Base-by-base conservation (phyloP, 2,113 vertebrate species). In the Damaliscus lunatus region DNA sequence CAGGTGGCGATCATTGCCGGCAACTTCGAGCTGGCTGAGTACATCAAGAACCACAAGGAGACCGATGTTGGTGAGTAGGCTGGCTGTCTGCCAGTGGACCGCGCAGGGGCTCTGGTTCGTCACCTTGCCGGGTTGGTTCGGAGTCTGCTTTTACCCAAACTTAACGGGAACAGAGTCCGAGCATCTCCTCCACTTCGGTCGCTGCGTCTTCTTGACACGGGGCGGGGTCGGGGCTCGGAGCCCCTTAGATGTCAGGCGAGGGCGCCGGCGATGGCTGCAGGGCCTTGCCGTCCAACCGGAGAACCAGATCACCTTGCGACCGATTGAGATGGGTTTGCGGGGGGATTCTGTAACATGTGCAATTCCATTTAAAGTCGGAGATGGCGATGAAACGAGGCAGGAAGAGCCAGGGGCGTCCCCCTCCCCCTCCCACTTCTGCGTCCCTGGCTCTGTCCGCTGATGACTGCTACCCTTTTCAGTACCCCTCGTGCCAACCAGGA, bases 1-100 rank as follows among this genome's bases (percentile, higher is more conserved):
- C 98, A 99, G 99, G 99, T 99, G 87, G 99, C 99, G n/a, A 99
- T 99, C 92, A 99, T 99, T 50, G 99, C 99, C 0, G 99, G 99
- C 48, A 99, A 99, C 98, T 99, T 99, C 98, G 99, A 99, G 97
- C 99, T 99, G 33, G 99, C 99, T 0, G 99, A 99, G 96, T 99
- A 99, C 96, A 99, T 99, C 98, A 99, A 99, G 99, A 99, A 99
- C 98, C 99, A 99, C 98, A 99, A 99, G 98, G 99, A 99, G 94
- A 99, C 99, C 2, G 99, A 99, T 97, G 98, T 99, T 25, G 99
- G 99, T 99, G 98, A 99, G 99, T 98, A 36, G 92, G 21, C 71
- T 10, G 50, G 12, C 21, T 33, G 4, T 0, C 67, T 23, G n/a
- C 67, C 27, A 57, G 23, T 3, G 48, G 59, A 1, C 17, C 4